Evolutionary conservation across 30 jellyfish, hydroid and myxozoan species (phyloP).

Genomic region (Sanderia malayensis): DNA sequence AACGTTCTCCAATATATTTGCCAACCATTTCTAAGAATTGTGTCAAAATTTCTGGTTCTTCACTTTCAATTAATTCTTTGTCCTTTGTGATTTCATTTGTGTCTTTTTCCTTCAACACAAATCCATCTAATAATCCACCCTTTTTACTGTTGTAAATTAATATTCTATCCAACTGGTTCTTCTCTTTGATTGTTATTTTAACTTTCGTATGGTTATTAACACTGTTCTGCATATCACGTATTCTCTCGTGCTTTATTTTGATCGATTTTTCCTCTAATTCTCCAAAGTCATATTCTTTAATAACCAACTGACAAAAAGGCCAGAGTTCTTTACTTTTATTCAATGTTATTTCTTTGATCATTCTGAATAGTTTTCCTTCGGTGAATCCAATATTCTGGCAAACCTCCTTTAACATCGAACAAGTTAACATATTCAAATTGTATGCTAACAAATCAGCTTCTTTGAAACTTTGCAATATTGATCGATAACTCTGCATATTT

Average conservation of each 20-base stretch:
- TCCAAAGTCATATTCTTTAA: conserved; percentile 10
- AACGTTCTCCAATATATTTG: conserved; percentile 16
- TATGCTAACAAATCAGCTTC: conserved; percentile 28
- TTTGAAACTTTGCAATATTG: conserved; percentile 35
- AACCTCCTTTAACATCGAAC: not conserved
- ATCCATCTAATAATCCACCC: conserved; percentile 38
- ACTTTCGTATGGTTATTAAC: conserved; percentile 27
- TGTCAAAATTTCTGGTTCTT: conserved; percentile 12
- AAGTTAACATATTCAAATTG: conserved; percentile 8
- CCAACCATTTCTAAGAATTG: conserved; percentile 27
- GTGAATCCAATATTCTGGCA: conserved; percentile 16
- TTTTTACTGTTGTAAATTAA: conserved; percentile 31
- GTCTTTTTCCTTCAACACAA: conserved; percentile 7
- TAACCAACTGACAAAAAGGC: conserved; percentile 48
- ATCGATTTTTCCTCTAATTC: not conserved
- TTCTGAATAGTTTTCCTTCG: conserved; percentile 23
- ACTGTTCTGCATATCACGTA: conserved; percentile 29
- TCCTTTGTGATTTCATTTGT: not conserved
- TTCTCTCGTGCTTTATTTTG: conserved; percentile 6
- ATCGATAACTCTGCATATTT: not conserved
- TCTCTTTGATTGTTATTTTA: not conserved
- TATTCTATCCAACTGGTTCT: not conserved
- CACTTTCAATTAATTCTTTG: not conserved
- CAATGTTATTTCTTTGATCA: not conserved
- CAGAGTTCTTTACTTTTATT: conserved; percentile 26